Evolutionary conservation across 2,888 invertebrate species (phyloP).

Genomic region (Cantharis lateralis): DNA sequence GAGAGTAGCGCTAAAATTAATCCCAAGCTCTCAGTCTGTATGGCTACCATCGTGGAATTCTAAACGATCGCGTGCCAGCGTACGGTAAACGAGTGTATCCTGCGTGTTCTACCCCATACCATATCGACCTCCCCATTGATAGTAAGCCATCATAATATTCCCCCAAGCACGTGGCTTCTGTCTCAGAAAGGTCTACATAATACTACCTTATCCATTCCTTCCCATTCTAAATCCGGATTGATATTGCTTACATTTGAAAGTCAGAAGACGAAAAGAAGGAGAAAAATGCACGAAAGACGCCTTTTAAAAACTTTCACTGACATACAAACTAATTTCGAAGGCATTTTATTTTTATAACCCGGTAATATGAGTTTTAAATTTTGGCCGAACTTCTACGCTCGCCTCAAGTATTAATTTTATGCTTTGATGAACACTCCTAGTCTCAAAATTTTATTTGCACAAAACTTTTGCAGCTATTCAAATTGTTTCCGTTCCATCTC

Average conservation of each 20-base stretch:
- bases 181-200: constrained; percentile 24
- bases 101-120: constrained; percentile 14
- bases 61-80: constrained; percentile 20
- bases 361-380: constrained; percentile 13
- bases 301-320: constrained; percentile 13
- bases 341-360: constrained; percentile 16
- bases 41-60: constrained; percentile 13
- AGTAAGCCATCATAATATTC: constrained; percentile 22
- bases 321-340: constrained; percentile 9
- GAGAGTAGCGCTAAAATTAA: constrained; percentile 17
- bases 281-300: background rate
- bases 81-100: constrained; percentile 21
- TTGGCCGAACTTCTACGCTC: constrained; percentile 9
- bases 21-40: constrained; percentile 15
- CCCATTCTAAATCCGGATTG: constrained; percentile 14
- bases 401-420: constrained; percentile 9
- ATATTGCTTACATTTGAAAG: constrained; percentile 17
- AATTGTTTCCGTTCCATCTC: constrained; percentile 5
- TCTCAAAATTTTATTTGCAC: background rate
- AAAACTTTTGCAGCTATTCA: background rate
- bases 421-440: constrained; percentile 3
- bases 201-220: constrained; percentile 21
- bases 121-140: constrained; percentile 10
- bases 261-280: background rate
- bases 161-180: constrained; percentile 22